Evolutionary conservation across 2,888 invertebrate genomes (phyloP).

Genomic region (Cerceris ruficornis): DNA sequence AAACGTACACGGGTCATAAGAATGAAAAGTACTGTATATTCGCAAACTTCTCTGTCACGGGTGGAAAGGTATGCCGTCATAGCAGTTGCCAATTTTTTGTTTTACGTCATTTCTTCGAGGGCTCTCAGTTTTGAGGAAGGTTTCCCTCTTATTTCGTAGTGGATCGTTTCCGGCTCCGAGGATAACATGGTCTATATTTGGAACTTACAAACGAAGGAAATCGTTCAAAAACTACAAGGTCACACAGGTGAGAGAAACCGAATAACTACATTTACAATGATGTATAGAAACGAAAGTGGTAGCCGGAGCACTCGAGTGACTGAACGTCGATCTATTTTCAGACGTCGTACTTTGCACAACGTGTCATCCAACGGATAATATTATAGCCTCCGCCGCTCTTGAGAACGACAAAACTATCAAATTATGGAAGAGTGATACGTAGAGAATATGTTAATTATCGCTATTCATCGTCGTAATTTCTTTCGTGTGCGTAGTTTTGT

Average conservation of each 20-base stretch:
- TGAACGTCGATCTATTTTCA: constrained; percentile 66
- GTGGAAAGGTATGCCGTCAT: constrained; percentile 92
- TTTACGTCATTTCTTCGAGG: no score
- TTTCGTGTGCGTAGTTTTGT: no score
- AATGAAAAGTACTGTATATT: constrained; percentile 99
- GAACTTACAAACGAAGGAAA: constrained; percentile 99
- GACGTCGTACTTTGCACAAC: constrained; percentile 98
- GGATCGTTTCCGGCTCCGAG: constrained; percentile 99
- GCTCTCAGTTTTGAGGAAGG: not conserved
- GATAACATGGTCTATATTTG: constrained; percentile 99
- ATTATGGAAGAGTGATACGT: constrained; percentile 98
- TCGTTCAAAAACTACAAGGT: constrained; percentile 98
- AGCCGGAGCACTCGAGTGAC: no score
- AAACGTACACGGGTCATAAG: constrained; percentile 98
- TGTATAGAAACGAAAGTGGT: not conserved
- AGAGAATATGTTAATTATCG: constrained; percentile 73
- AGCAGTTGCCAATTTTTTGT: constrained; percentile 4
- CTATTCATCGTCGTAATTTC: no score
- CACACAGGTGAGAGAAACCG: constrained; percentile 89
- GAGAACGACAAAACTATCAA: constrained; percentile 99
- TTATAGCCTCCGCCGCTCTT: constrained; percentile 98
- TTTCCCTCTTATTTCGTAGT: constrained; percentile 84
- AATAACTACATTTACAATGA: not conserved
- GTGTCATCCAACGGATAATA: constrained; percentile 99
- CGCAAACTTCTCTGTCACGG: constrained; percentile 99